Conservation (phyloP, 2,797 vertebrate genomes). For the Danionella dracula region DNA sequence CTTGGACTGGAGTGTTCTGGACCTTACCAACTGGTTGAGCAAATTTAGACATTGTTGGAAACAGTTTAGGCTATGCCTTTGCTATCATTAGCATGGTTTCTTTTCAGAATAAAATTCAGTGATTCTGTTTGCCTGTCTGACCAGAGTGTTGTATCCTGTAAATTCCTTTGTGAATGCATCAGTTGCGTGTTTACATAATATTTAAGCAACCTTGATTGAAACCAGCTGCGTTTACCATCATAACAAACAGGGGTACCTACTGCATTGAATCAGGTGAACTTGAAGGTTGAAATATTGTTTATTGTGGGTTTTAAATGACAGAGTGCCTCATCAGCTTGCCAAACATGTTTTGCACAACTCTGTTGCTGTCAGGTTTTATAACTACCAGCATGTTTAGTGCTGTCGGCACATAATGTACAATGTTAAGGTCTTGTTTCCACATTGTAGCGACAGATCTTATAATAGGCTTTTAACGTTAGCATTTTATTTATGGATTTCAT, state of each 20-base stretch:
- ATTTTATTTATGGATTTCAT: too few species aligned
- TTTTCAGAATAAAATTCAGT: not conserved
- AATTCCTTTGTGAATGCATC: conserved; percentile 1
- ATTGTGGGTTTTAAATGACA: not conserved
- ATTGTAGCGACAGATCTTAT: too few species aligned
- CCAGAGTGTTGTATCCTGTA: conserved; percentile 38
- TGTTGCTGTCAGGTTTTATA: not conserved
- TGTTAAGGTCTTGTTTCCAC: too few species aligned
- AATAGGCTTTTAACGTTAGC: too few species aligned
- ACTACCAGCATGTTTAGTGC: not conserved
- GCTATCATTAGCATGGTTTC: not conserved
- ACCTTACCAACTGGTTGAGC: not conserved
- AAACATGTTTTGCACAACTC: not conserved
- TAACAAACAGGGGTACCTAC: not conserved
- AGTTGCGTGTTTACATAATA: conserved; percentile 27
- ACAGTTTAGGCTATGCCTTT: not conserved
- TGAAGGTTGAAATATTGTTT: not conserved
- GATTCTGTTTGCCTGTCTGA: not conserved
- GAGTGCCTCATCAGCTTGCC: not conserved
- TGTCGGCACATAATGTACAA: not conserved
- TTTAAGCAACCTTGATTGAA: not conserved
- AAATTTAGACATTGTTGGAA: not conserved
- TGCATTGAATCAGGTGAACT: not conserved
- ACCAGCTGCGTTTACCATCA: conserved; percentile 5
- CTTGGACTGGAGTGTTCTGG: not conserved